phyloP scores from a whole-genome alignment of 2,113 vertebrate genomes.

The Seriola rivoliana region DNA sequence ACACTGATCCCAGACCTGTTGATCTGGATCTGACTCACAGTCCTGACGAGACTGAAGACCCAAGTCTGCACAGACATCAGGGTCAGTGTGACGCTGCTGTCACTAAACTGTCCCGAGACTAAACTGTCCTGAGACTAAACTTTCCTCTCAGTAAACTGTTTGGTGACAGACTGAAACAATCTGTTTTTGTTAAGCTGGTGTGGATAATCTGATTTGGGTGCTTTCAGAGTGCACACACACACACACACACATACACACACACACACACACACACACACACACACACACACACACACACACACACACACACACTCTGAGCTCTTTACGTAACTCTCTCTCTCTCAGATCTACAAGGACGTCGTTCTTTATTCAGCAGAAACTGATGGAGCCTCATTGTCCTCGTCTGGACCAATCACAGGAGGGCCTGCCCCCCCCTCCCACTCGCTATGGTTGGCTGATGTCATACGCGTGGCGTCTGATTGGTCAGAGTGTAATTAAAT shows the following conservation, averaged over 20 bases:
- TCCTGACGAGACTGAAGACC: too few relatives aligned
- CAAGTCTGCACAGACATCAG: too few relatives aligned
- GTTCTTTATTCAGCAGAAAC: constrained; percentile 6
- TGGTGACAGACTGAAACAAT: constrained; percentile 15
- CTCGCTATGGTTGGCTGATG: background rate
- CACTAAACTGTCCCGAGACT: too few relatives aligned
- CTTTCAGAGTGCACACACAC: background rate
- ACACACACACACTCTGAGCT: constrained; percentile 42
- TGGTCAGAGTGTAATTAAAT: constrained; percentile 3
- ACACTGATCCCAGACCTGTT: too few relatives aligned
- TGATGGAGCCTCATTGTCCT: background rate
- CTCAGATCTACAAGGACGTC: background rate
- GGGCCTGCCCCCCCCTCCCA: background rate
- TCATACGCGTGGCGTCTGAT: constrained; percentile 1
- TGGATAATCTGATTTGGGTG: constrained; percentile 36
- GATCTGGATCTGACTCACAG: too few relatives aligned
- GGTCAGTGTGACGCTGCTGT: too few relatives aligned
- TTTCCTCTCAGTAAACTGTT: background rate
- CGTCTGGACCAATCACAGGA: background rate
- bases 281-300: constrained; percentile 19
- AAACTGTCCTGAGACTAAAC: background rate
- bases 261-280: constrained; percentile 22
- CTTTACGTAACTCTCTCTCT: constrained; percentile 64
- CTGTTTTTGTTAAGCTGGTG: constrained; percentile 31
- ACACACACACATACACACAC: constrained; percentile 13